A percentile compares a stretch with the other conserved stretches of the same genome.
Evolutionary conservation across 2,113 vertebrate species (phyloP).

Genomic region (Dolichotis patagonum): DNA sequence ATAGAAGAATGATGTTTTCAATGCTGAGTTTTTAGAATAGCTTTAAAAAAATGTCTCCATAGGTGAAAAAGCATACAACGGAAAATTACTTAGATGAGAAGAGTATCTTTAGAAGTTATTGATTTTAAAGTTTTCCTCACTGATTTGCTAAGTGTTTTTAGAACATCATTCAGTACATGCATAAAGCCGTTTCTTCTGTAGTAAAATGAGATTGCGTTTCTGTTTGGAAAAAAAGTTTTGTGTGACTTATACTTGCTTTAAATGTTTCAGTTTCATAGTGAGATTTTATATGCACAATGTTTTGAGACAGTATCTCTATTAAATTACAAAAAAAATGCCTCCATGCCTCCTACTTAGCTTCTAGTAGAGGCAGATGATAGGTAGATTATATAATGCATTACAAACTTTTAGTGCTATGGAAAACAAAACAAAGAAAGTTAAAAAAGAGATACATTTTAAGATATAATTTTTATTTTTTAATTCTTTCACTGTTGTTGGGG

Average conservation of each 20-base stretch:
- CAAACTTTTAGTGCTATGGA: neutral
- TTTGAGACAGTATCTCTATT: neutral
- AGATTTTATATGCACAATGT: neutral
- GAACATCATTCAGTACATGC: neutral
- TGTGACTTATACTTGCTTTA: conserved; percentile 34
- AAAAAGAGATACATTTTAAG: neutral
- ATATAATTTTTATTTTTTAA: neutral
- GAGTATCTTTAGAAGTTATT: neutral
- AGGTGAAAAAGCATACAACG: neutral
- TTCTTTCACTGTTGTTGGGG: neutral
- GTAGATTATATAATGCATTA: neutral
- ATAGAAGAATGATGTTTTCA: neutral
- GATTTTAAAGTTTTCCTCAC: neutral
- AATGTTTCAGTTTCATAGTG: neutral
- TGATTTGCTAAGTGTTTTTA: conserved; percentile 8
- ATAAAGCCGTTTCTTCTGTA: conserved; percentile 29
- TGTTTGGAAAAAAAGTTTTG: conserved; percentile 19
- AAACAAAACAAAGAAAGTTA: neutral
- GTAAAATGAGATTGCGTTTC: conserved; percentile 28
- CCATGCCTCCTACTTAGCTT: neutral
- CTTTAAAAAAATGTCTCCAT: neutral
- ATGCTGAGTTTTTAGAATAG: neutral
- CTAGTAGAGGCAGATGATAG: neutral
- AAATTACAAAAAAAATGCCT: neutral
- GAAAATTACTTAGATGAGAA: neutral